These are phyloP conservation scores for Torymus aiolomorphi DNA, from an alignment of 2,888 invertebrate species.

Conservation along the genomic window DNA sequence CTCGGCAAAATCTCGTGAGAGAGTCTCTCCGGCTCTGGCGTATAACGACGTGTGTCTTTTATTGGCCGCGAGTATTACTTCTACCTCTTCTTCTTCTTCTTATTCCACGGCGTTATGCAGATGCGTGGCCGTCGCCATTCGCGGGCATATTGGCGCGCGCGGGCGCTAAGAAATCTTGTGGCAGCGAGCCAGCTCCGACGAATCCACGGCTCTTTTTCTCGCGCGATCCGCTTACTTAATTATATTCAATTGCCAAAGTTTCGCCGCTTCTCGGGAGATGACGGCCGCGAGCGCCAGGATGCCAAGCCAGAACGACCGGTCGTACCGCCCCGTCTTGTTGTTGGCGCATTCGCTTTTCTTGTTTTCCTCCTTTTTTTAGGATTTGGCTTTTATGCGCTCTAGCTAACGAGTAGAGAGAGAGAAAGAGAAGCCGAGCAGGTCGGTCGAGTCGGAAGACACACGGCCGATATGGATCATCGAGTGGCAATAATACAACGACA, in stretches of 20 bases:
- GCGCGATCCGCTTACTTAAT: constrained; percentile 67
- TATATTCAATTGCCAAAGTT: constrained; percentile 75
- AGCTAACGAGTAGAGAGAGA: no score
- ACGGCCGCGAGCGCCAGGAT: constrained; percentile 5
- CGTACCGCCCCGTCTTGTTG: constrained; percentile 6
- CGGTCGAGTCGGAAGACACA: background rate
- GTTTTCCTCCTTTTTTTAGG: background rate
- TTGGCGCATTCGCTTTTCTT: background rate
- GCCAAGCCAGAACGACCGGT: constrained; percentile 37
- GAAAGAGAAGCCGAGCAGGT: background rate
- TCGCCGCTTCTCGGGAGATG: constrained; percentile 46
- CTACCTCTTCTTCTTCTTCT: constrained; percentile 21
- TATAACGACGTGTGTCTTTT: constrained; percentile 66
- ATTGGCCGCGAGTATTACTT: constrained; percentile 69
- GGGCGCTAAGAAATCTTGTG: constrained; percentile 71
- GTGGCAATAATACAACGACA: background rate
- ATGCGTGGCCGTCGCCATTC: constrained; percentile 59
- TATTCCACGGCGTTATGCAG: constrained; percentile 67
- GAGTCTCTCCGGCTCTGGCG: no score
- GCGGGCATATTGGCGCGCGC: constrained; percentile 73
- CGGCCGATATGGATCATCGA: constrained; percentile 13
- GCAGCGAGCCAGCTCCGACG: constrained; percentile 66
- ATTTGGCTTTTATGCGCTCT: background rate
- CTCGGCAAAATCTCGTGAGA: no score
- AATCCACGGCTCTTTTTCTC: constrained; percentile 28